phyloP scores from a whole-genome alignment of 2,113 vertebrate species.

The Rhabdornis inornatus region DNA sequence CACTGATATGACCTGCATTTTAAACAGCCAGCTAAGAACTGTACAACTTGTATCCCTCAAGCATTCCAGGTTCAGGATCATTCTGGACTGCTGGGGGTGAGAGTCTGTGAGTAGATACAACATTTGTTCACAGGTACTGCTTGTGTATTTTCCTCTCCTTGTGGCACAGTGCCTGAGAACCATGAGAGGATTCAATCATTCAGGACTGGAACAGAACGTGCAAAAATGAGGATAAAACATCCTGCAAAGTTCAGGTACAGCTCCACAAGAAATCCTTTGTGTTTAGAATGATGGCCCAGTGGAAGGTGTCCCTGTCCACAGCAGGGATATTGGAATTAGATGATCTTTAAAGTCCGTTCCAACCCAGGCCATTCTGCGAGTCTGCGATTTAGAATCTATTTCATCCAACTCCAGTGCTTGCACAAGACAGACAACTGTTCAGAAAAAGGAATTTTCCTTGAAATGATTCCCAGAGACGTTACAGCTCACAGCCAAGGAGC shows the following conservation, averaged over 20 bases:
- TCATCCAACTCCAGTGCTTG: background rate
- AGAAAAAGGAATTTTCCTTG: background rate
- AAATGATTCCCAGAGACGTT: background rate
- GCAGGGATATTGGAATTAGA: background rate
- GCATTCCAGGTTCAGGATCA: background rate
- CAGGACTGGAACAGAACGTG: background rate
- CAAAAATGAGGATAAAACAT: background rate
- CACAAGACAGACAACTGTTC: background rate
- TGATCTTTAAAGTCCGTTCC: background rate
- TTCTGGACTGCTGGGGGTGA: background rate
- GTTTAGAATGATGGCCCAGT: background rate
- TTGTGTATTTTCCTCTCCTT: background rate
- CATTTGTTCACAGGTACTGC: background rate
- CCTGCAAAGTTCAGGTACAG: background rate
- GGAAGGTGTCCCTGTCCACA: background rate
- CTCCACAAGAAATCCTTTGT: background rate
- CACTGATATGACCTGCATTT: background rate
- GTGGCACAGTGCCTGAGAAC: background rate
- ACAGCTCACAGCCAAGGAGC: background rate
- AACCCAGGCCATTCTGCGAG: background rate
- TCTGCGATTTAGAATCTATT: background rate
- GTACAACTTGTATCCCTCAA: background rate
- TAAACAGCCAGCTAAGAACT: background rate
- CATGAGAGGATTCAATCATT: accelerated
- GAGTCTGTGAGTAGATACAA: background rate